A percentile compares a stretch with the other conserved stretches of the same genome.
Evolutionary conservation across 2,797 vertebrate species (phyloP).

Genomic region (Tokudaia tokunoshimensis): DNA sequence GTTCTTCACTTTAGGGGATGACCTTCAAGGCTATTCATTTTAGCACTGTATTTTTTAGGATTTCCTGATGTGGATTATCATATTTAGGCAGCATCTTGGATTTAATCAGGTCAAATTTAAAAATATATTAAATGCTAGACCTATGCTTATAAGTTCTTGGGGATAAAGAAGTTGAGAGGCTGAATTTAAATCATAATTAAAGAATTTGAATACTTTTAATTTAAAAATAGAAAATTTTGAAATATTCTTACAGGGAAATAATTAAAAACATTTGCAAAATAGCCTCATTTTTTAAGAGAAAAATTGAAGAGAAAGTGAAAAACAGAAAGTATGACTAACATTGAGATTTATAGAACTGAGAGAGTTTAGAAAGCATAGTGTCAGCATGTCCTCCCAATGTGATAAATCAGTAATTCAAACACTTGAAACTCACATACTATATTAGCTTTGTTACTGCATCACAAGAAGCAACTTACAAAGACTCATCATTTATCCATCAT

Average conservation of each 20-base stretch:
- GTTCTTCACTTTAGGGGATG: not conserved
- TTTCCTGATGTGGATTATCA: not conserved
- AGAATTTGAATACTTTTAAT: slow-evolving; percentile 5
- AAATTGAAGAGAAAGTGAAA: not conserved
- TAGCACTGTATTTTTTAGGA: not conserved
- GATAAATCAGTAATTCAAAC: not conserved
- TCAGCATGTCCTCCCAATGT: not conserved
- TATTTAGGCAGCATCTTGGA: not conserved
- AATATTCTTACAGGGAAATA: not conserved
- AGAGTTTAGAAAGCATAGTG: not conserved
- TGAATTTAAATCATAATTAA: slow-evolving; percentile 52
- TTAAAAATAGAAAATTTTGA: slow-evolving; percentile 15
- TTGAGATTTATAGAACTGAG: not conserved
- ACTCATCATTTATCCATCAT: not conserved
- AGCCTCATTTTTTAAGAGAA: not conserved
- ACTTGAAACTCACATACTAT: not conserved
- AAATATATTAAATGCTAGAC: not conserved
- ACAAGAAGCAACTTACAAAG: not conserved
- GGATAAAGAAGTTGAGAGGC: not conserved
- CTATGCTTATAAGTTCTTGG: not conserved
- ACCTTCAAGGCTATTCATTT: not conserved
- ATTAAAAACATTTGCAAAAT: not conserved
- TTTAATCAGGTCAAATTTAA: slow-evolving; percentile 42
- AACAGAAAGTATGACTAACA: not conserved
- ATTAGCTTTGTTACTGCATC: slow-evolving; percentile 6